phyloP scores from a whole-genome alignment of 2,113 vertebrate genomes.

The Nycticryphes semicollaris region DNA sequence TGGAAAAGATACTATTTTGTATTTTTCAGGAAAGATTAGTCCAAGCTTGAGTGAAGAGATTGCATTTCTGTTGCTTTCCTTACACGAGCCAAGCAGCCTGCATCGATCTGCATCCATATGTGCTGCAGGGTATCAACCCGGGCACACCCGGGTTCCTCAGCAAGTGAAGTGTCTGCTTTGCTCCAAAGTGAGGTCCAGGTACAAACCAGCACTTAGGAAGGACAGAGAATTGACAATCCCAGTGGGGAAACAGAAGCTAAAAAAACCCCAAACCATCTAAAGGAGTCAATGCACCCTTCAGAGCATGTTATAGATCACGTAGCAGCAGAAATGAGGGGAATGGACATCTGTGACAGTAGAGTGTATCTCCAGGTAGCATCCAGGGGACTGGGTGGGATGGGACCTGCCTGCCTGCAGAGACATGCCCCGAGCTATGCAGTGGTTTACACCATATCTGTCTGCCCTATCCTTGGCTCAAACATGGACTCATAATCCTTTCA shows the following conservation, averaged over 20 bases:
- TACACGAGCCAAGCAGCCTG: neutral
- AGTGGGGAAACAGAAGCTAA: neutral
- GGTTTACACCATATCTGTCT: neutral
- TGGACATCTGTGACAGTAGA: neutral
- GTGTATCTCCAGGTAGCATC: neutral
- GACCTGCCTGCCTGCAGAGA: neutral
- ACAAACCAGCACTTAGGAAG: neutral
- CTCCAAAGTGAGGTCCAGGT: neutral
- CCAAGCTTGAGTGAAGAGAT: neutral
- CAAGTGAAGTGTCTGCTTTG: neutral
- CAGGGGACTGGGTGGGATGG: neutral
- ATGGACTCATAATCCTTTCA: fast-evolving
- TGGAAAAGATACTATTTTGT: neutral
- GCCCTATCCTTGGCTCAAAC: neutral
- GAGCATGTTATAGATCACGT: fast-evolving
- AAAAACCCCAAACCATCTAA: neutral
- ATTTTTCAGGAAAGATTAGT: neutral
- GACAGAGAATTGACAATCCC: neutral
- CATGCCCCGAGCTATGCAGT: neutral
- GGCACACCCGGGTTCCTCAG: neutral
- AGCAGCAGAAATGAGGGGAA: neutral
- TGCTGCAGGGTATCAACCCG: neutral
- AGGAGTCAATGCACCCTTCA: neutral
- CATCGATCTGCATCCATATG: neutral
- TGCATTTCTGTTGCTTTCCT: neutral